phyloP scores from a whole-genome alignment of 2,888 invertebrate species.

The Drosophila aldrichi region DNA sequence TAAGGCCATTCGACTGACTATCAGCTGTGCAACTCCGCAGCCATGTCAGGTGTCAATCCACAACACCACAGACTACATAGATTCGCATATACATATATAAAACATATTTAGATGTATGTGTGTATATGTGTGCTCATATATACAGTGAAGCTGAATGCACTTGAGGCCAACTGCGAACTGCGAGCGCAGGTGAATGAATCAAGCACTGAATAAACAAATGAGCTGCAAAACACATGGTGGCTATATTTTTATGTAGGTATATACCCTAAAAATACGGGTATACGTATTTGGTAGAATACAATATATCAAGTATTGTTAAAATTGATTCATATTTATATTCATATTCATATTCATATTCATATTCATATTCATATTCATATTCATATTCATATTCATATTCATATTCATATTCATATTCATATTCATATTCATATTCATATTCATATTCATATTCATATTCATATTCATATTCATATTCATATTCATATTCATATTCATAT shows the following conservation, averaged over 20 bases:
- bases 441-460: neutral
- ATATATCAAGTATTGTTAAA: too few relatives aligned
- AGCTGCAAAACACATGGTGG: constrained; percentile 47
- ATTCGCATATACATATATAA: neutral
- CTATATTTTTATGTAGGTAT: constrained; percentile 35
- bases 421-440: neutral
- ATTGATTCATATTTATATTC: too few relatives aligned
- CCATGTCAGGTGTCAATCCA: constrained; percentile 74
- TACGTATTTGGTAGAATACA: too few relatives aligned
- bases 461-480: neutral
- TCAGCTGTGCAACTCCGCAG: constrained; percentile 42
- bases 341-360: neutral
- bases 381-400: neutral
- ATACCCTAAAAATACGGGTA: constrained; percentile 1
- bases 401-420: neutral
- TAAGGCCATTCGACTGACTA: constrained; percentile 41
- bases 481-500: neutral
- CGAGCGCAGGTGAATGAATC: constrained; percentile 69
- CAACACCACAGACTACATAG: constrained; percentile 17
- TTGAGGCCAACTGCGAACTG: constrained; percentile 53
- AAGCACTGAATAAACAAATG: constrained; percentile 73
- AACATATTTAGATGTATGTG: neutral
- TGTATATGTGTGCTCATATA: neutral
- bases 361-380: neutral
- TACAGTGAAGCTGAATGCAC: constrained; percentile 37